These are phyloP conservation scores for Oligia strigilis DNA, from an alignment of 2,888 invertebrate genomes.

Conservation along the genomic window DNA sequence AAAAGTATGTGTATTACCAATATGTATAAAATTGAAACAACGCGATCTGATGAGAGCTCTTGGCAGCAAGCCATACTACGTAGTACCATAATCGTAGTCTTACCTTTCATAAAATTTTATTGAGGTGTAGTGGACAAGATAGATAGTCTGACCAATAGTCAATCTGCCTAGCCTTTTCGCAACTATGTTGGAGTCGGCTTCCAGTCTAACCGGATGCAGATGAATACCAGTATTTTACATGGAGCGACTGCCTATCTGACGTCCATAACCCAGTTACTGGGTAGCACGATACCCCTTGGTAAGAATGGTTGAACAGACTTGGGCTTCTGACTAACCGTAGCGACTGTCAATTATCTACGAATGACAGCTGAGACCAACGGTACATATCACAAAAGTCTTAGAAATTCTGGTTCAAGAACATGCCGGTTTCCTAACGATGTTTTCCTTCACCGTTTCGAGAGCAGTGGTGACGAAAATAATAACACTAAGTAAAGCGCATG, in stretches of 20 bases:
- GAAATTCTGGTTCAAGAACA: too few relatives aligned
- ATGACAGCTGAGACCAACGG: background rate
- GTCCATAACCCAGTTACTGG: background rate
- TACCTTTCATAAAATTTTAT: background rate
- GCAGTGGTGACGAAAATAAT: too few relatives aligned
- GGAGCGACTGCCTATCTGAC: background rate
- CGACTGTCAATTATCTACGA: background rate
- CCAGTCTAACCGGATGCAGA: background rate
- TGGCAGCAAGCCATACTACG: slow-evolving; percentile 20
- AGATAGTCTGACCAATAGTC: background rate
- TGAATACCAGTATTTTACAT: background rate
- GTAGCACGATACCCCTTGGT: background rate
- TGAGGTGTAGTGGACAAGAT: background rate
- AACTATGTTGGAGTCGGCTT: background rate
- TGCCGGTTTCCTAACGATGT: too few relatives aligned
- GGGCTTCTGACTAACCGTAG: background rate
- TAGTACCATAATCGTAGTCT: background rate
- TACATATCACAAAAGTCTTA: too few relatives aligned
- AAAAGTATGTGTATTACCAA: slow-evolving; percentile 2
- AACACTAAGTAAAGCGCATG: too few relatives aligned
- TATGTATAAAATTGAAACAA: slow-evolving; percentile 17
- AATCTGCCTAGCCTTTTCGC: background rate
- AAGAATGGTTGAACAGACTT: background rate
- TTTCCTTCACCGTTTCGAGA: too few relatives aligned
- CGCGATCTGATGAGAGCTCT: background rate